Evolutionary conservation across 2,888 invertebrate genomes (phyloP).

Genomic region (Hypselothyrea guttata): DNA sequence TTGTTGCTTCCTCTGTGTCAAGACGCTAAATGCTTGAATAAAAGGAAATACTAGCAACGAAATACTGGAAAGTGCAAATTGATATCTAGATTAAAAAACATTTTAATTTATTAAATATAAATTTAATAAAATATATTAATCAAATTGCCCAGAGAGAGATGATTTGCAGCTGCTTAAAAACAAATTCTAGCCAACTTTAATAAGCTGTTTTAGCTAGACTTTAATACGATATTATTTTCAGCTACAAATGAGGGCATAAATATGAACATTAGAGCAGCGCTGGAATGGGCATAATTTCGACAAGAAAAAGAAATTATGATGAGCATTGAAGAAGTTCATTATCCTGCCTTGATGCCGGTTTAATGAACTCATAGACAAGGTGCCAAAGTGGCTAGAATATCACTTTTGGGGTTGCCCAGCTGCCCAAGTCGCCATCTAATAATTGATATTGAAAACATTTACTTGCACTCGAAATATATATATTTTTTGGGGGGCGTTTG

Average conservation of each 20-base stretch:
- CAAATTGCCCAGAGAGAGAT: too few relatives aligned
- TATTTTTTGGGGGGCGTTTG: slow-evolving; percentile 25
- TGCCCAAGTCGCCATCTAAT: slow-evolving; percentile 34
- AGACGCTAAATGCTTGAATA: slow-evolving; percentile 45
- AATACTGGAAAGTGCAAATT: too few relatives aligned
- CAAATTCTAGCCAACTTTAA: too few relatives aligned
- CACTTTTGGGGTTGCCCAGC: slow-evolving; percentile 10
- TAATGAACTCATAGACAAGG: slow-evolving; percentile 67
- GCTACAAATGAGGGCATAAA: slow-evolving; percentile 6
- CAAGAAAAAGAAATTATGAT: too few relatives aligned
- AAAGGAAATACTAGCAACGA: slow-evolving; percentile 27
- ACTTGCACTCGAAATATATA: slow-evolving; percentile 33
- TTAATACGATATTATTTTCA: background rate
- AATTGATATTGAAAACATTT: slow-evolving; percentile 71
- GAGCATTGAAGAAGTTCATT: slow-evolving; percentile 56
- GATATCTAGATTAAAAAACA: background rate
- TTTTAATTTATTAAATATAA: too few relatives aligned
- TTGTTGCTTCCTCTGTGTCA: background rate
- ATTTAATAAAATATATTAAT: too few relatives aligned
- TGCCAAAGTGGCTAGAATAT: slow-evolving; percentile 55
- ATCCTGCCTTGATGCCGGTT: slow-evolving; percentile 55
- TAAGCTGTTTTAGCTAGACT: too few relatives aligned
- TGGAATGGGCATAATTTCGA: slow-evolving; percentile 40
- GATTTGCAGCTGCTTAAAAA: too few relatives aligned
- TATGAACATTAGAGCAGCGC: slow-evolving; percentile 56